Conservation (phyloP, 2,797 vertebrate species). For the Rhinoraja longicauda region DNA sequence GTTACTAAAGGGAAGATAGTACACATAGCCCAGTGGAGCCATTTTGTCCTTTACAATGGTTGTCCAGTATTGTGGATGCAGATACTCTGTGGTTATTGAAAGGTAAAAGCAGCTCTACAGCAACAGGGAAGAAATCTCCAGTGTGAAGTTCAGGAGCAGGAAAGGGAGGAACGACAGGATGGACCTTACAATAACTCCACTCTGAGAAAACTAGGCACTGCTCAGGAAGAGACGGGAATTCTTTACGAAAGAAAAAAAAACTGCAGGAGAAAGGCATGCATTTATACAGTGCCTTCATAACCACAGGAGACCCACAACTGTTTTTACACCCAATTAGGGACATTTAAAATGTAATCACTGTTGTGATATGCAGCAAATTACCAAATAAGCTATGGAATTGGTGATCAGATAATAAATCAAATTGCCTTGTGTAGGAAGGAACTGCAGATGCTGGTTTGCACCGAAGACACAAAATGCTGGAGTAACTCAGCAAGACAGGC, state of each 20-base stretch:
- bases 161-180: background rate
- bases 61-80: background rate
- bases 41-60: background rate
- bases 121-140: background rate
- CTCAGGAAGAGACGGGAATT: constrained; percentile 5
- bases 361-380: background rate
- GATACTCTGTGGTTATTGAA: background rate
- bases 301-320: background rate
- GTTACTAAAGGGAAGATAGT: background rate
- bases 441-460: too few relatives aligned
- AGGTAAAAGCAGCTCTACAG: background rate
- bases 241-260: background rate
- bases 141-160: background rate
- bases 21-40: background rate
- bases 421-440: too few relatives aligned
- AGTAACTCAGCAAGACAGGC: too few relatives aligned
- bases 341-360: background rate
- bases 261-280: background rate
- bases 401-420: background rate
- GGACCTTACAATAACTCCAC: background rate
- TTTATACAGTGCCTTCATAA: background rate
- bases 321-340: background rate
- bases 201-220: background rate
- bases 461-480: too few relatives aligned
- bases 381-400: background rate